These are phyloP conservation scores for Tenthredo notha DNA, from an alignment of 2,888 invertebrate species.

Conservation along the genomic window DNA sequence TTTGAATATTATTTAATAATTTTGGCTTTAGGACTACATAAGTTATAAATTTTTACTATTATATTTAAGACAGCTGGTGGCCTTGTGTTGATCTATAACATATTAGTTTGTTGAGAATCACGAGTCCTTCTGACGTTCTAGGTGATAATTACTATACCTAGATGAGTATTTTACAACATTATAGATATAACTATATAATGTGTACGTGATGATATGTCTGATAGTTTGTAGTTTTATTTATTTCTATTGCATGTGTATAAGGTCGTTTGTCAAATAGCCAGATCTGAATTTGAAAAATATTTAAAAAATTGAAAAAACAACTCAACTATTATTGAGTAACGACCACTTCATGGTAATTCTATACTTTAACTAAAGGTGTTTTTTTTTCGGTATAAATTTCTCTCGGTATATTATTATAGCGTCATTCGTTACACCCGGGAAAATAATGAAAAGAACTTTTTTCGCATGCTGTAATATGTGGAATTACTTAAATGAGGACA, in stretches of 20 bases:
- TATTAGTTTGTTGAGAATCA: constrained; percentile 19
- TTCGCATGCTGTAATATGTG: neutral
- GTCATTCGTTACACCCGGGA: neutral
- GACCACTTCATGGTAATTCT: neutral
- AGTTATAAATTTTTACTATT: neutral
- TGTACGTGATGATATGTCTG: neutral
- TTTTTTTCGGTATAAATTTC: neutral
- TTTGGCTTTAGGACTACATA: neutral
- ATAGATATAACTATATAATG: too few species aligned
- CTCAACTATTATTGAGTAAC: neutral
- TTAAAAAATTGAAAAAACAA: neutral
- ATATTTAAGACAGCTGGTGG: neutral
- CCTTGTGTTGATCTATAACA: neutral
- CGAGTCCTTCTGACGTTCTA: neutral
- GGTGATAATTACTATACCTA: neutral
- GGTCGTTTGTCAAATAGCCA: neutral
- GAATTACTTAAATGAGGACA: constrained; percentile 12
- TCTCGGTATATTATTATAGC: neutral
- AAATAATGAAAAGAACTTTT: neutral
- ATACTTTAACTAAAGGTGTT: neutral
- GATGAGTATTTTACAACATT: neutral
- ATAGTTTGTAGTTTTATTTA: neutral
- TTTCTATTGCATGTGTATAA: neutral
- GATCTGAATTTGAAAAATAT: neutral
- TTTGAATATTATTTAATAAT: neutral